Evolutionary conservation across 2,888 invertebrate species (phyloP).

Genomic region (Leptinotarsa tumamoca): DNA sequence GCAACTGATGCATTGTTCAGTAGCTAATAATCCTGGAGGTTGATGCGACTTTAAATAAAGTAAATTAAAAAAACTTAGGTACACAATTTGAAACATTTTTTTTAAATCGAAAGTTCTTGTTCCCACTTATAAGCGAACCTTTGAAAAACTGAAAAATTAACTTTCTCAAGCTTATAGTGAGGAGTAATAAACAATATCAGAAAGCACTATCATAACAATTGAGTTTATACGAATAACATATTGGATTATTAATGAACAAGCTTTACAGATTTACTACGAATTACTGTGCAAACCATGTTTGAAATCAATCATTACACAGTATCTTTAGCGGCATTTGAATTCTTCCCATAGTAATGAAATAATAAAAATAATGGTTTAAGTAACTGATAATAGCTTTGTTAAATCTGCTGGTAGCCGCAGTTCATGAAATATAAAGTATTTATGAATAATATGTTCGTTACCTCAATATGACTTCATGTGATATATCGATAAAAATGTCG

Average conservation of each 20-base stretch:
- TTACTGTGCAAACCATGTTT: neutral
- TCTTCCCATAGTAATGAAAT: slow-evolving; percentile 4
- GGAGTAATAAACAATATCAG: no score
- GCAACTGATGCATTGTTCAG: no score
- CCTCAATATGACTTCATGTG: neutral
- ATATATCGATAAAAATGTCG: slow-evolving; percentile 3
- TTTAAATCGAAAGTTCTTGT: no score
- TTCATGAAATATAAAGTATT: neutral
- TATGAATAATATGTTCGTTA: neutral
- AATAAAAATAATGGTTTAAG: slow-evolving; percentile 7
- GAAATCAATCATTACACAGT: neutral
- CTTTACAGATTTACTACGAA: neutral
- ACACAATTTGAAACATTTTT: no score
- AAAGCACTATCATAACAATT: no score
- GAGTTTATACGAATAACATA: neutral
- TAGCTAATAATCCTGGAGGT: no score
- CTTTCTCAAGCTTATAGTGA: no score
- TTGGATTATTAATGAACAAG: neutral
- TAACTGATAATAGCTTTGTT: neutral
- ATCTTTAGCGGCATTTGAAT: neutral
- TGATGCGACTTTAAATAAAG: no score
- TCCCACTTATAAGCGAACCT: no score
- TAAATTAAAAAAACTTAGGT: no score
- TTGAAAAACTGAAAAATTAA: no score
- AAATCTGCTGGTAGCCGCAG: neutral